Percentiles rank a stretch among this genome's conserved stretches.
Evolutionary conservation across 2,888 invertebrate genomes (phyloP).

Genomic region (Drosophila subsilvestris): DNA sequence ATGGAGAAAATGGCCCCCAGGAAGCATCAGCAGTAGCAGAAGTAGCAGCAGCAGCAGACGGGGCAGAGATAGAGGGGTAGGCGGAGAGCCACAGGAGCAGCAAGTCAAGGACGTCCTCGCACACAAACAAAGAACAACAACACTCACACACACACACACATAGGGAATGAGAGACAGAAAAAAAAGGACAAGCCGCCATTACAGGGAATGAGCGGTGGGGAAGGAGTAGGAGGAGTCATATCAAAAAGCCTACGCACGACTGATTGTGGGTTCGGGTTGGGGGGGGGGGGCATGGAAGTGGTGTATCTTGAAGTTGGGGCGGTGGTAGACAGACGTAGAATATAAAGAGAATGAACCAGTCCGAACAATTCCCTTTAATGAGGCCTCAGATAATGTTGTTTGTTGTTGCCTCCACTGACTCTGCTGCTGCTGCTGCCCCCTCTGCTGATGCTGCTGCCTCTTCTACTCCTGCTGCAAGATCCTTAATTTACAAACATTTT

Average conservation of each 20-base stretch:
- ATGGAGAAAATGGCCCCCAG: conserved; percentile 49
- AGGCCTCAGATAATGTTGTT: conserved; percentile 13
- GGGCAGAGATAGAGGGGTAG: background rate
- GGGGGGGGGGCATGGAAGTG: background rate
- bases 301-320: background rate
- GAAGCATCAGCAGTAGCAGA: conserved; percentile 16
- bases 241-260: conserved; percentile 55
- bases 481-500: conserved; percentile 74
- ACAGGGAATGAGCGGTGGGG: conserved; percentile 28
- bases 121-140: conserved; percentile 38
- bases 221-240: conserved; percentile 26
- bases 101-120: conserved; percentile 55
- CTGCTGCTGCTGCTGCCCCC: conserved; percentile 68
- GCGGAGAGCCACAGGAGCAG: conserved; percentile 12
- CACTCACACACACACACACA: conserved; percentile 25
- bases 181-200: conserved; percentile 50
- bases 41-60: background rate
- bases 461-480: conserved; percentile 63
- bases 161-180: background rate
- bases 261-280: conserved; percentile 29
- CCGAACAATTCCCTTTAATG: conserved; percentile 44
- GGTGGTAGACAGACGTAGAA: background rate
- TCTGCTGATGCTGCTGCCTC: conserved; percentile 13
- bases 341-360: conserved; percentile 37
- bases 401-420: conserved; percentile 30